Conservation (phyloP, 92 coral and sea anemone species). For the Epizoanthus scotinus region DNA sequence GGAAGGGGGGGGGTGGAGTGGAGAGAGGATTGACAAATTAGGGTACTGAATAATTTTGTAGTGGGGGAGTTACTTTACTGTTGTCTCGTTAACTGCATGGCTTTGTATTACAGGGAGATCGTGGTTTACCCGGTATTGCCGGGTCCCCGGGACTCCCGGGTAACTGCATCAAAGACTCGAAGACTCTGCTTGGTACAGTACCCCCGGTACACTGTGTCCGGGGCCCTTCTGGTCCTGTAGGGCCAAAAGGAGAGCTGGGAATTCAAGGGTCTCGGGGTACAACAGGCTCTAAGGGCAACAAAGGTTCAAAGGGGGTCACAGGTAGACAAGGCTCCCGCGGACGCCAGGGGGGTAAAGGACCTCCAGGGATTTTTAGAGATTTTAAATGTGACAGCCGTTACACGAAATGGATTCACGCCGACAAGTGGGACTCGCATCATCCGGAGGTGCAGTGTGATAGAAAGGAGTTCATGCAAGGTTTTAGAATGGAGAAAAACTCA, state of each 20-base stretch:
- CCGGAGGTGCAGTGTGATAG: constrained; percentile 82
- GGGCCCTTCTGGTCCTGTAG: constrained; percentile 74
- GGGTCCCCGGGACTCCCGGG: constrained; percentile 89
- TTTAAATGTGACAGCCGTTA: constrained; percentile 69
- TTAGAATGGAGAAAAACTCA: constrained; percentile 53
- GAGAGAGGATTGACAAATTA: too few species aligned
- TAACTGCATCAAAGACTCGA: constrained; percentile 59
- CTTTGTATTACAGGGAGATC: constrained; percentile 64
- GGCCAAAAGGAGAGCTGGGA: constrained; percentile 79
- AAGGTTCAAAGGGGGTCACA: constrained; percentile 62
- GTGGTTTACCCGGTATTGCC: constrained; percentile 67
- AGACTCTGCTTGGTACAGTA: constrained; percentile 51
- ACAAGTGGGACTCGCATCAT: constrained; percentile 60
- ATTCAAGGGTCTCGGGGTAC: constrained; percentile 63
- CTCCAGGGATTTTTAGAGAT: constrained; percentile 77
- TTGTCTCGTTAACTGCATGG: not conserved
- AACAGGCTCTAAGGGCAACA: constrained; percentile 66
- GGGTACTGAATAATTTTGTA: too few species aligned
- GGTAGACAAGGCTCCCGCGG: constrained; percentile 77
- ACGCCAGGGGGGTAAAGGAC: constrained; percentile 71
- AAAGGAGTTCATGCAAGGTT: constrained; percentile 78
- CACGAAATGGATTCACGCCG: constrained; percentile 74
- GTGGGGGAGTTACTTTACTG: too few species aligned
- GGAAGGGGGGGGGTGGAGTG: too few species aligned
- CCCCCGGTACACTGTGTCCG: constrained; percentile 72